phyloP scores from a whole-genome alignment of 2,888 invertebrate species.

The Candidula unifasciata region DNA sequence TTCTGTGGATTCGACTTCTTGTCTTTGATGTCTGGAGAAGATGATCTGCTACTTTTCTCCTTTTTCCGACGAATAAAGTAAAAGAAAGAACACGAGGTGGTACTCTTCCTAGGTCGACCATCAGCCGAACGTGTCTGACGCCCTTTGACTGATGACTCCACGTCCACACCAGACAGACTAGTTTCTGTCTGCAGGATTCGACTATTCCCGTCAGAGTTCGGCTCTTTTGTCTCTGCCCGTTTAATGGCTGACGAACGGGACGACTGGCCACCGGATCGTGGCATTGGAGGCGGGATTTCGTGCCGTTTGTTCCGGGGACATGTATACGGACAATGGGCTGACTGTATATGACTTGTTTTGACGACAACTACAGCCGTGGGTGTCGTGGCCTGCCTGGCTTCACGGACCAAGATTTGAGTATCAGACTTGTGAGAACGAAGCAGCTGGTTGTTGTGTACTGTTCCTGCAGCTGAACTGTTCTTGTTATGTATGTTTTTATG shows the following conservation, averaged over 20 bases:
- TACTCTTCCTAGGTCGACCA: not conserved
- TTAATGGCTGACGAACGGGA: constrained; percentile 13
- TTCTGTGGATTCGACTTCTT: not conserved
- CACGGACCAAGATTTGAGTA: too few species aligned
- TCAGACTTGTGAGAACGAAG: too few species aligned
- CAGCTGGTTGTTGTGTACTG: too few species aligned
- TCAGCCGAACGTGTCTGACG: constrained; percentile 2
- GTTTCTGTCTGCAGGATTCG: not conserved
- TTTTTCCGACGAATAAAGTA: constrained; percentile 27
- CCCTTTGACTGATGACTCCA: not conserved
- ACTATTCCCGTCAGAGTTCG: not conserved
- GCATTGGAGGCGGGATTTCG: constrained; percentile 30
- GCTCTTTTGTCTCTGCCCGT: constrained; percentile 23
- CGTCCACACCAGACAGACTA: not conserved
- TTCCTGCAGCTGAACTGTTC: not conserved
- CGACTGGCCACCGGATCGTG: not conserved
- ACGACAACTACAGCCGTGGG: not conserved
- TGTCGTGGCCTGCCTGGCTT: not conserved
- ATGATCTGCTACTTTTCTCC: not conserved
- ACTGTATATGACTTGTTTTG: too few species aligned
- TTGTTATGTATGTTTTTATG: not conserved
- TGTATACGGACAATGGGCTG: not conserved
- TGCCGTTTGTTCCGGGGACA: constrained; percentile 8
- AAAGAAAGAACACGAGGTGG: constrained; percentile 31
- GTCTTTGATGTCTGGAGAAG: constrained; percentile 16